Conservation (phyloP, 2,888 invertebrate species). For the Apantesis nais region DNA sequence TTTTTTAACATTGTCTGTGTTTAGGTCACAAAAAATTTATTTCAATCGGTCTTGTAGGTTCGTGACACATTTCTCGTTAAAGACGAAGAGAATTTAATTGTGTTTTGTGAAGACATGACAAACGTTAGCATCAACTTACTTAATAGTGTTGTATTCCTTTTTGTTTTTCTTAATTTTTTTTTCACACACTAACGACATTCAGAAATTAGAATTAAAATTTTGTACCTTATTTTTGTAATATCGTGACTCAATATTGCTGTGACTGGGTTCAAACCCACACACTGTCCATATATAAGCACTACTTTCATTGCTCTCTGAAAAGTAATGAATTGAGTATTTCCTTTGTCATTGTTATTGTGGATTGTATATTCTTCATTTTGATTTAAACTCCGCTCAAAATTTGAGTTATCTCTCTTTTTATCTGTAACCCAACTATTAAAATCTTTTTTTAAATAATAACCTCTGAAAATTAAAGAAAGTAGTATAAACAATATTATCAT, state of each 20-base stretch:
- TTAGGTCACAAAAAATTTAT: too few species aligned
- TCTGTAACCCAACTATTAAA: too few species aligned
- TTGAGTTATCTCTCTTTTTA: background rate
- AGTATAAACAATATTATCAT: background rate
- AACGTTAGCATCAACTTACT: too few species aligned
- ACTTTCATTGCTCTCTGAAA: constrained; percentile 61
- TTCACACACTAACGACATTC: background rate
- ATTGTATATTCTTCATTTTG: background rate
- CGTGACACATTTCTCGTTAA: too few species aligned
- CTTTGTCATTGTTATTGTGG: background rate
- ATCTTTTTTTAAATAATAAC: constrained; percentile 11
- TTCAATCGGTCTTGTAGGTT: too few species aligned
- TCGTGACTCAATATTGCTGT: constrained; percentile 49
- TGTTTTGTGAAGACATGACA: too few species aligned
- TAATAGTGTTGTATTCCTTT: too few species aligned
- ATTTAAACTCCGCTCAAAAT: background rate
- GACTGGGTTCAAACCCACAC: constrained; percentile 61
- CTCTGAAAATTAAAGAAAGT: constrained; percentile 1
- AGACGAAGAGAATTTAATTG: too few species aligned
- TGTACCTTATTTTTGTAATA: constrained; percentile 55
- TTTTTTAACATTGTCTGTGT: too few species aligned
- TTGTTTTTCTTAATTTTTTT: too few species aligned
- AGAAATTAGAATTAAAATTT: background rate
- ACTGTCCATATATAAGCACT: constrained; percentile 54
- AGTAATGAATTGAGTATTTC: constrained; percentile 41